Conservation (phyloP, 2,113 vertebrate genomes). For the Corvus moneduloides region DNA sequence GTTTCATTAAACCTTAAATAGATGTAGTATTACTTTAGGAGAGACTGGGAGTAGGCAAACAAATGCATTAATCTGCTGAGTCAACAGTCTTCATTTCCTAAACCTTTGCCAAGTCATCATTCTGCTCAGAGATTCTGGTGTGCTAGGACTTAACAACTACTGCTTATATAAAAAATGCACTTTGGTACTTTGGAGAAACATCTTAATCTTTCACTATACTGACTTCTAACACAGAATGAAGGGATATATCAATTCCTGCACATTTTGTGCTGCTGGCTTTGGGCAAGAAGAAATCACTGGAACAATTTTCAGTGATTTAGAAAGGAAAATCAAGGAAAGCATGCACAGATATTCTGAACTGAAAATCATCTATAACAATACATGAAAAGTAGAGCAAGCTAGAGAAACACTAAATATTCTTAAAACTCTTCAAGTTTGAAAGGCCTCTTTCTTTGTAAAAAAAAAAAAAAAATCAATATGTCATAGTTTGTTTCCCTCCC, state of each 20-base stretch:
- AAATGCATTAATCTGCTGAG: conserved; percentile 13
- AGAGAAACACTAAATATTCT: not conserved
- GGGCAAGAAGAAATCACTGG: not conserved
- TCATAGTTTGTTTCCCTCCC: not conserved
- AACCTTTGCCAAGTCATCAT: not conserved
- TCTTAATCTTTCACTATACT: conserved; percentile 10
- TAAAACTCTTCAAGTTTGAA: not conserved
- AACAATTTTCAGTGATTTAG: not conserved
- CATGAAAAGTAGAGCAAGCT: not conserved
- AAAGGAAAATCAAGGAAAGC: not conserved
- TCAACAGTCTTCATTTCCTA: conserved; percentile 13
- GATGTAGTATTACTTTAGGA: not conserved
- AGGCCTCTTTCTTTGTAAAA: not conserved
- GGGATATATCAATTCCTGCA: not conserved
- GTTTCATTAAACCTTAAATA: conserved; percentile 2
- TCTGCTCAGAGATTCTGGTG: not conserved
- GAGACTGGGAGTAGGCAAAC: not conserved
- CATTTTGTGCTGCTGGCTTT: not conserved
- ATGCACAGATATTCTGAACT: not conserved
- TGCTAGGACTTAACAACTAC: not conserved
- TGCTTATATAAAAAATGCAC: not conserved
- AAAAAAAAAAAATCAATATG: not conserved
- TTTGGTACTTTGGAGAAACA: not conserved
- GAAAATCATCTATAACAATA: not conserved
- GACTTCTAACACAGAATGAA: not conserved